These are phyloP conservation scores for Grapholita molesta DNA, from an alignment of 1,140 invertebrate genomes.

Conservation along the genomic window DNA sequence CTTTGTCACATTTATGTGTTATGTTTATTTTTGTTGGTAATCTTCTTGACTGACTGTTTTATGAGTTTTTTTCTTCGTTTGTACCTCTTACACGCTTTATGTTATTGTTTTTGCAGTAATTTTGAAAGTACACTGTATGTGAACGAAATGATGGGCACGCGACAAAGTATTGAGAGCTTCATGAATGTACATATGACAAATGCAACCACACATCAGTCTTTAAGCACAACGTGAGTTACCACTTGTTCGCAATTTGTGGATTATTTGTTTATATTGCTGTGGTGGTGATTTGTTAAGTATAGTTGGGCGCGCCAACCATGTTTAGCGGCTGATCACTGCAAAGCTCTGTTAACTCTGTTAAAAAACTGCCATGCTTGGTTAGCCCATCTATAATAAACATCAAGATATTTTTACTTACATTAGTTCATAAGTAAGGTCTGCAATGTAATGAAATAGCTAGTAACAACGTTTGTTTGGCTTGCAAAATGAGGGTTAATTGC, in stretches of 20 bases:
- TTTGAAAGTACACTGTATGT: constrained; percentile 75
- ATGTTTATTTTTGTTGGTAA: constrained; percentile 21
- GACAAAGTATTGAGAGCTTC: constrained; percentile 71
- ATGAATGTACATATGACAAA: constrained; percentile 70
- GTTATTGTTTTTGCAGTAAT: constrained; percentile 75
- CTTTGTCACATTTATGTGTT: constrained; percentile 12
- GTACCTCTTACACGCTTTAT: constrained; percentile 49
- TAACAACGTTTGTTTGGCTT: not conserved
- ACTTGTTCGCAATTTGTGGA: constrained; percentile 26
- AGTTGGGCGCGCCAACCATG: not conserved
- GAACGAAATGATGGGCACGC: constrained; percentile 70
- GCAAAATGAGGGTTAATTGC: not conserved
- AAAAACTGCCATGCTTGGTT: not conserved
- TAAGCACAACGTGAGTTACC: constrained; percentile 60
- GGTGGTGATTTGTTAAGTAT: not conserved
- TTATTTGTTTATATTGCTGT: constrained; percentile 22
- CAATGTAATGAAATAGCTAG: not conserved
- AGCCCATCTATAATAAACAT: not conserved
- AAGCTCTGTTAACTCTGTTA: no score
- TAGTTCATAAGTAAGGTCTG: not conserved
- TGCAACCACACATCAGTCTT: constrained; percentile 56
- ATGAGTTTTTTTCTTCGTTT: constrained; percentile 33
- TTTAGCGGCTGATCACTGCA: not conserved
- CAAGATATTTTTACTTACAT: not conserved
- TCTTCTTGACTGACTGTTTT: constrained; percentile 11